These are phyloP conservation scores for Mystacides longicornis DNA, from an alignment of 2,888 invertebrate species.

Conservation along the genomic window DNA sequence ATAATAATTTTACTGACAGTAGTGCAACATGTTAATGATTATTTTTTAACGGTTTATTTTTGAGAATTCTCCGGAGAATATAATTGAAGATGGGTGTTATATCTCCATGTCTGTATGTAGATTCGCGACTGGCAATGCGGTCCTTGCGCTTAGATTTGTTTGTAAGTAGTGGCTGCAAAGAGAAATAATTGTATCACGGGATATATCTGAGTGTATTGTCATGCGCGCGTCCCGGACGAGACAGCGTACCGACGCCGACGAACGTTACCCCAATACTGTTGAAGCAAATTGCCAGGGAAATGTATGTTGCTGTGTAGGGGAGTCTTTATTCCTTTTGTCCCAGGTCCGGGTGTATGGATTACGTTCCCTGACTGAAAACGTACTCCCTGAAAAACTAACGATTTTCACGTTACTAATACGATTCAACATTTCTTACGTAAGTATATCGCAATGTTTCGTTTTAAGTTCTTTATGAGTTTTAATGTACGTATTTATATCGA, in stretches of 20 bases:
- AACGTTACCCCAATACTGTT: constrained; percentile 15
- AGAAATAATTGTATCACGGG: neutral
- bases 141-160: neutral
- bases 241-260: constrained; percentile 11
- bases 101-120: neutral
- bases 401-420: neutral
- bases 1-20: neutral
- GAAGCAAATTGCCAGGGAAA: constrained; percentile 16
- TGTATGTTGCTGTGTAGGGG: constrained; percentile 1
- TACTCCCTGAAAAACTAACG: neutral
- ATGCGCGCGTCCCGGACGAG: neutral
- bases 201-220: neutral
- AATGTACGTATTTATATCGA: too few species aligned
- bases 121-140: neutral
- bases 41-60: neutral
- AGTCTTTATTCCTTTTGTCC: constrained; percentile 12
- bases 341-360: constrained; percentile 15
- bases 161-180: neutral
- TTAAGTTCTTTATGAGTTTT: too few species aligned
- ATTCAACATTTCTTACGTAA: too few species aligned
- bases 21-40: neutral
- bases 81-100: neutral
- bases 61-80: neutral
- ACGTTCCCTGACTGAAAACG: constrained; percentile 2
- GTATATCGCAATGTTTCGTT: too few species aligned